These are phyloP conservation scores for Cantharis lateralis DNA, from an alignment of 2,888 invertebrate species.

Conservation along the genomic window DNA sequence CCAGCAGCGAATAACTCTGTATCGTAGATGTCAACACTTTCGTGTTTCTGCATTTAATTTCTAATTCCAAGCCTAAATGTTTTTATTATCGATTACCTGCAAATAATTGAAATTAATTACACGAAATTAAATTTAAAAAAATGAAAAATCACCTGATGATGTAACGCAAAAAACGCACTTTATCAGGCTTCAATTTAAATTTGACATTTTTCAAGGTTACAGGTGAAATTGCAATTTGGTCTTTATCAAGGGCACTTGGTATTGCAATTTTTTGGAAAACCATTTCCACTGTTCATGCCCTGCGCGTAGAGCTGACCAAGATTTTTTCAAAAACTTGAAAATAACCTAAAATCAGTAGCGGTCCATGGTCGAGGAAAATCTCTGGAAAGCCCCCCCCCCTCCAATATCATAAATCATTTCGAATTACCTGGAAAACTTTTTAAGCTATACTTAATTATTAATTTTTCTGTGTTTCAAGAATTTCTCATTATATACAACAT, in stretches of 20 bases:
- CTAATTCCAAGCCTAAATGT: not conserved
- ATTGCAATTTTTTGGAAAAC: not conserved
- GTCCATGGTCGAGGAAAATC: not conserved
- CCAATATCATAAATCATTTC: no score
- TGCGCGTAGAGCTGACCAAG: not conserved
- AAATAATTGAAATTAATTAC: not conserved
- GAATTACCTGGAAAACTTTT: no score
- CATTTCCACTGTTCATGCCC: not conserved
- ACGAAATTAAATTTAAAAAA: not conserved
- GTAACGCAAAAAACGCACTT: not conserved
- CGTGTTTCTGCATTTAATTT: not conserved
- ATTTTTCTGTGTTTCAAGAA: not conserved
- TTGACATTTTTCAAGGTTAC: not conserved
- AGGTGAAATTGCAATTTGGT: not conserved
- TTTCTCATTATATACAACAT: not conserved
- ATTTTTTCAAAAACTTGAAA: not conserved
- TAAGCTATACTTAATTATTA: not conserved
- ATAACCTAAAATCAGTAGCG: not conserved
- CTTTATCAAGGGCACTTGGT: not conserved
- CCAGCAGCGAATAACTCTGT: slow-evolving; percentile 8
- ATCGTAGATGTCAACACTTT: slow-evolving; percentile 10
- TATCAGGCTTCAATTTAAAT: not conserved
- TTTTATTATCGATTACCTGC: not conserved
- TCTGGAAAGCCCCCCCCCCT: no score
- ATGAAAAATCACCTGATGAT: not conserved